phyloP scores from a whole-genome alignment of 2,113 vertebrate genomes.

The Ageneiosus marmoratus region DNA sequence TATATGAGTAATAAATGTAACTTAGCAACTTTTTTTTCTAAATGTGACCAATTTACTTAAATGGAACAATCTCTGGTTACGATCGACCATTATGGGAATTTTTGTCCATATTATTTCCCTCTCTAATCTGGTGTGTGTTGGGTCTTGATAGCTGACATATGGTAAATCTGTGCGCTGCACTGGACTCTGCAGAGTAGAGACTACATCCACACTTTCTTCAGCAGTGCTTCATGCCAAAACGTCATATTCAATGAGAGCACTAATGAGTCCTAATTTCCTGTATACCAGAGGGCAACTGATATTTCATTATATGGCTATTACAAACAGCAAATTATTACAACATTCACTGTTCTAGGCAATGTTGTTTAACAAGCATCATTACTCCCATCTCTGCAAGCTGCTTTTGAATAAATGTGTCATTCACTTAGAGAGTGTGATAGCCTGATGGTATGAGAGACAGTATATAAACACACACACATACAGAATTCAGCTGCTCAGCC shows the following conservation, averaged over 20 bases:
- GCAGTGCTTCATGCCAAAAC: conserved; percentile 57
- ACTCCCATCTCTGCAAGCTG: conserved; percentile 66
- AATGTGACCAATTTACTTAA: conserved; percentile 58
- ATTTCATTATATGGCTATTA: conserved; percentile 66
- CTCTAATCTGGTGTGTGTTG: conserved; percentile 57
- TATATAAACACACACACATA: conserved; percentile 22
- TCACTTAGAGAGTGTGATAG: conserved; percentile 38
- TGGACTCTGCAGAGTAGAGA: conserved; percentile 48
- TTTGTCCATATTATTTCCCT: conserved; percentile 55
- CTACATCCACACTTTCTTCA: conserved; percentile 56
- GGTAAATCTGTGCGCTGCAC: conserved; percentile 63
- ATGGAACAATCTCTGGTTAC: conserved; percentile 62
- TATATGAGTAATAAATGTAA: conserved; percentile 67
- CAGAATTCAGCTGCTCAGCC: conserved; percentile 51
- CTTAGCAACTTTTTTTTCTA: conserved; percentile 61
- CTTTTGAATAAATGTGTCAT: conserved; percentile 64
- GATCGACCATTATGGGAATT: conserved; percentile 62
- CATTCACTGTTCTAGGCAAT: conserved; percentile 64
- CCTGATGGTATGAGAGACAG: conserved; percentile 26
- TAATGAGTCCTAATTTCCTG: conserved; percentile 71
- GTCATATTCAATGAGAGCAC: conserved; percentile 60
- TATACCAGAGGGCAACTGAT: conserved; percentile 49
- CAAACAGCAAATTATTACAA: conserved; percentile 71
- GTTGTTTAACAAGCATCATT: conserved; percentile 65
- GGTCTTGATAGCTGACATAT: conserved; percentile 66